Conservation (phyloP, 2,888 invertebrate species). For the Ceratothoa steindachneri region DNA sequence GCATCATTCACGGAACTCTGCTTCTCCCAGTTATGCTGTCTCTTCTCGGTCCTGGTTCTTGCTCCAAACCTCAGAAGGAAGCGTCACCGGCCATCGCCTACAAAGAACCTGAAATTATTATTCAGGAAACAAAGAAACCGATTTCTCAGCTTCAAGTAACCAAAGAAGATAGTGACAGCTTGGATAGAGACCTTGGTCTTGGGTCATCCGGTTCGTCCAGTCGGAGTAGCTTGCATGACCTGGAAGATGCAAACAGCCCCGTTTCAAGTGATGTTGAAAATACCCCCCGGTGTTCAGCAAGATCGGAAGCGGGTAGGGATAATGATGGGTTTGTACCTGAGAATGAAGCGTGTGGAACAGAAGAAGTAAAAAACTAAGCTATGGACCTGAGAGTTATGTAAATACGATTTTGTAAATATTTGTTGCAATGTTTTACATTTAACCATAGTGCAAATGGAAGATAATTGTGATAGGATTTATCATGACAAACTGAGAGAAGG, state of each 20-base stretch:
- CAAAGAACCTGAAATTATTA: background rate
- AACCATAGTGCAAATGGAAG: too few species aligned
- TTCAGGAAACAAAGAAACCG: conserved; percentile 49
- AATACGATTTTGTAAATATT: too few species aligned
- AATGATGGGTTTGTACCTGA: background rate
- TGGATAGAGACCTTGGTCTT: conserved; percentile 68
- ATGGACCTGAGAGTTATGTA: too few species aligned
- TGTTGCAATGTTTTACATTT: too few species aligned
- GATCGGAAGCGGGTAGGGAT: background rate
- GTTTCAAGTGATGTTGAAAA: background rate
- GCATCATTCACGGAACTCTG: conserved; percentile 87
- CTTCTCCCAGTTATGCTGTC: conserved; percentile 80
- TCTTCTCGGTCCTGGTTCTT: conserved; percentile 76
- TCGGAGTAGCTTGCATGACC: conserved; percentile 64
- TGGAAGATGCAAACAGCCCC: background rate
- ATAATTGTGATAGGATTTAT: too few species aligned
- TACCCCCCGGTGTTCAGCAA: background rate
- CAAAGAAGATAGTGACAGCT: conserved; percentile 41
- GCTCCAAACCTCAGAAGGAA: conserved; percentile 50
- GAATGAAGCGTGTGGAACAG: too few species aligned
- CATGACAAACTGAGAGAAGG: too few species aligned
- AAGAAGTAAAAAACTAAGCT: too few species aligned
- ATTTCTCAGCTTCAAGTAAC: background rate
- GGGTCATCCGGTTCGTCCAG: conserved; percentile 80
- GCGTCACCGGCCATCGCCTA: background rate